Base-by-base conservation (phyloP, 2,888 invertebrate species). In the Tetheella fluctuosa region DNA sequence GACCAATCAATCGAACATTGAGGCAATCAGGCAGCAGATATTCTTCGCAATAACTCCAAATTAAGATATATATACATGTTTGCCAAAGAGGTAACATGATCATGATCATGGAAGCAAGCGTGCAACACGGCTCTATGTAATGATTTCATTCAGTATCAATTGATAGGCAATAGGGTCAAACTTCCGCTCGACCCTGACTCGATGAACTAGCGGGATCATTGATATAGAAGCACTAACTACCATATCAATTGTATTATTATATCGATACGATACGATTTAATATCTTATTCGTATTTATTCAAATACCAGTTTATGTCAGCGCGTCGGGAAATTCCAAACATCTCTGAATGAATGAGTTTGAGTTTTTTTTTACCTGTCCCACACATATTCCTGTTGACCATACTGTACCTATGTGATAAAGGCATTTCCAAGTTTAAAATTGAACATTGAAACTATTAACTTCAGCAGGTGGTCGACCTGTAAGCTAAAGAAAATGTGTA, bases 141-240 rank as follows among this genome's bases (percentile, higher is more conserved):
- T 30, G 54, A 54, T 54, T 25, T 23, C 17, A 23, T 54, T 54
- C 54, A 54, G 53, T n/a, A n/a, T 28, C n/a, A 54, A 17, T 28
- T 54, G 52, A 54, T 17, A 30, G 54, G n/a, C 54, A n/a, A 54
- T 48, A 52, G 57, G 67, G 65, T 67, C 68, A 65, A 55, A 60
- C 67, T 72, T 72, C 68, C 70, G 70, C 52, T 42, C 59, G 60
- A 67, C 65, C 64, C 60, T 61, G 59, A 37, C 60, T 57, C 60
- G 54, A 57, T 52, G 59, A 53, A 58, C 58, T 67, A 62, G 25
- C 17, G 61, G 42, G 54, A 61, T 59, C 60, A 70, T 68, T 70
- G 66, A 68, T 65, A 65, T 30, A 67, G 64, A 58, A 66, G 60
- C 62, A 64, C 48, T 54, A 39, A 53, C 7, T 15, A 28, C n/a